Percentiles rank a stretch among this genome's conserved stretches.
Conservation (phyloP, 1,140 invertebrate species). For the Cydia pomonella region DNA sequence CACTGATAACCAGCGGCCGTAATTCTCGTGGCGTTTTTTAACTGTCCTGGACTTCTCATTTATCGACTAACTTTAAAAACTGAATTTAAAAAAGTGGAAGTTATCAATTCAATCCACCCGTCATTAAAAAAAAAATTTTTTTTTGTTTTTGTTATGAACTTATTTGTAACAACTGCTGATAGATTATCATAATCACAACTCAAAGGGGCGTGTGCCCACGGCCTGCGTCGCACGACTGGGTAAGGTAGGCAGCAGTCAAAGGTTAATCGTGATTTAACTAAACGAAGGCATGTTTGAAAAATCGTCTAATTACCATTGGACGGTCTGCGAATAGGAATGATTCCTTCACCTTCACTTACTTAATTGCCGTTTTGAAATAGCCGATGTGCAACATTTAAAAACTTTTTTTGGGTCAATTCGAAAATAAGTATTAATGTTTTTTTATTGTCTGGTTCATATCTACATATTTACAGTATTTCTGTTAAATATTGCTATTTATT, state of each 20-base stretch:
- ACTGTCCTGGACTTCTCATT: too few species aligned
- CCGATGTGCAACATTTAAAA: conserved; percentile 28
- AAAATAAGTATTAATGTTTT: not conserved
- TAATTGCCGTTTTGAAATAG: conserved; percentile 28
- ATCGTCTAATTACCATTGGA: conserved; percentile 35
- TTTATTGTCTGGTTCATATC: not conserved
- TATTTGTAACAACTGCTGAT: too few species aligned
- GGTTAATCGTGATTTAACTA: conserved; percentile 48
- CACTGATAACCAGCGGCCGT: too few species aligned
- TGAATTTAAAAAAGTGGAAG: too few species aligned
- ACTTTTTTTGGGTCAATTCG: conserved; percentile 12
- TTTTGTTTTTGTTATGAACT: too few species aligned
- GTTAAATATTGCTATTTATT: too few species aligned
- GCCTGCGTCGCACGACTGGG: not conserved
- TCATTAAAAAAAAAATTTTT: too few species aligned
- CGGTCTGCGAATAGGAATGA: conserved; percentile 10
- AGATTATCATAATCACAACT: too few species aligned
- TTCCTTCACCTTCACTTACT: conserved; percentile 29
- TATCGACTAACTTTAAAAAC: too few species aligned
- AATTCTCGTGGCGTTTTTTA: too few species aligned
- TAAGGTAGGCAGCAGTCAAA: conserved; percentile 40
- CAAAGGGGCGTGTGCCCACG: not conserved
- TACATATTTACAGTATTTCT: not conserved
- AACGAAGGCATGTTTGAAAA: conserved; percentile 38
- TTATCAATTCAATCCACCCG: too few species aligned